phyloP scores from a whole-genome alignment of 2,888 invertebrate genomes.

The Perithous albicinctus region DNA sequence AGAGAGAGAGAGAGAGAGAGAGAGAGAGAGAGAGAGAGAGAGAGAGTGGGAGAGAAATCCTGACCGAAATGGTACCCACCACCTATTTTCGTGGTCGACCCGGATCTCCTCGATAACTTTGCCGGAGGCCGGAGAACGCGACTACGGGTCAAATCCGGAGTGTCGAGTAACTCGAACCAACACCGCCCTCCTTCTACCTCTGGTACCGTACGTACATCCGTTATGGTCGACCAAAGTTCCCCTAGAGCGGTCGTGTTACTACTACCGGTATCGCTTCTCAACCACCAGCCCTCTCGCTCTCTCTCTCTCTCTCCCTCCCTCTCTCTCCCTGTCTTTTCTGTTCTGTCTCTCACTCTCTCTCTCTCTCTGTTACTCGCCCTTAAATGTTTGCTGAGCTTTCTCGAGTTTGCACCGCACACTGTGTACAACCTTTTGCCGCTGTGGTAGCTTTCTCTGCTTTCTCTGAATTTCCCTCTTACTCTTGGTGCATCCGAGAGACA shows the following conservation, averaged over 20 bases:
- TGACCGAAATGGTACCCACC: constrained; percentile 51
- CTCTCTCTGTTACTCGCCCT: constrained; percentile 51
- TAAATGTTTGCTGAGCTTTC: constrained; percentile 55
- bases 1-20: background rate
- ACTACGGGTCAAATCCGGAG: constrained; percentile 70
- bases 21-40: background rate
- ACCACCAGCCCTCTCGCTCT: constrained; percentile 40
- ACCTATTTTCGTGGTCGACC: constrained; percentile 70
- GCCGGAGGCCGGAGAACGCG: constrained; percentile 63
- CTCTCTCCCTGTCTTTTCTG: constrained; percentile 46
- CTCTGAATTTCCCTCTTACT: background rate
- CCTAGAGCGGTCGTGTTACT: constrained; percentile 70
- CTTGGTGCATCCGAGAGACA: constrained; percentile 36
- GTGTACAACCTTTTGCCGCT: constrained; percentile 15
- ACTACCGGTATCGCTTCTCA: constrained; percentile 72
- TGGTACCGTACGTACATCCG: constrained; percentile 69
- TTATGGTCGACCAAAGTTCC: constrained; percentile 73
- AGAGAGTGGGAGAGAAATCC: background rate
- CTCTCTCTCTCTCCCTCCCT: constrained; percentile 23
- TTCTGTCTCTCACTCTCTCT: constrained; percentile 28
- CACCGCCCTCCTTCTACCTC: constrained; percentile 49
- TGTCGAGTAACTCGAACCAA: constrained; percentile 71
- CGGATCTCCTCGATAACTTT: constrained; percentile 71
- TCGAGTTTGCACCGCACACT: constrained; percentile 45
- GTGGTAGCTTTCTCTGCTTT: background rate